Evolutionary conservation across 2,113 vertebrate species (phyloP).

Genomic region (Alaudala cheleensis): DNA sequence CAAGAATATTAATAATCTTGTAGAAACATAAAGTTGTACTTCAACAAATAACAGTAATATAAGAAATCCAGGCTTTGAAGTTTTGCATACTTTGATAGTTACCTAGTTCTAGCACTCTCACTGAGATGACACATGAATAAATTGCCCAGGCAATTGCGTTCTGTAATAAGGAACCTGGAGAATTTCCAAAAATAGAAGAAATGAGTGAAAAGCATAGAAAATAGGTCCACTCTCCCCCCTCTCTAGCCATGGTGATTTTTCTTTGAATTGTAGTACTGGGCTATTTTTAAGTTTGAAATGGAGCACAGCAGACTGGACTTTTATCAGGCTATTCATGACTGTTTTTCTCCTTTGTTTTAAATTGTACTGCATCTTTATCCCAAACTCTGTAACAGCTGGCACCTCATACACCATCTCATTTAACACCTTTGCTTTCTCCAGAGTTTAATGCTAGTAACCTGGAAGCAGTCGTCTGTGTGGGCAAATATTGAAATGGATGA

Average conservation of each 20-base stretch:
- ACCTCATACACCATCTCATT: background rate
- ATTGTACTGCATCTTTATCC: background rate
- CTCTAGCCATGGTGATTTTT: background rate
- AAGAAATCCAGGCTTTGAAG: background rate
- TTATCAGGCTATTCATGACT: background rate
- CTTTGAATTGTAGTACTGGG: background rate
- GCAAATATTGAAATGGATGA: background rate
- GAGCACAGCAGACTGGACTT: background rate
- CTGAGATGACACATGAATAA: background rate
- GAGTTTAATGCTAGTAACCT: background rate
- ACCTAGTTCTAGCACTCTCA: background rate
- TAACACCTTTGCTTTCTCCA: background rate
- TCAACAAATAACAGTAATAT: background rate
- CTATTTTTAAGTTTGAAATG: background rate
- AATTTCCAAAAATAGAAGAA: background rate
- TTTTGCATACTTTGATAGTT: background rate
- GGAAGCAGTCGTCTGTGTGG: background rate
- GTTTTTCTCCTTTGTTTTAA: background rate
- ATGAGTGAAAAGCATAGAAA: background rate
- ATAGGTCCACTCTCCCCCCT: background rate
- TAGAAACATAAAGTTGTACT: background rate
- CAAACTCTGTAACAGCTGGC: background rate
- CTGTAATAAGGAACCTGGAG: background rate
- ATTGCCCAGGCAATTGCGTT: background rate
- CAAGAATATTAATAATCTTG: background rate